These are phyloP conservation scores for Scomber japonicus DNA, from an alignment of 2,113 vertebrate genomes.

Conservation along the genomic window DNA sequence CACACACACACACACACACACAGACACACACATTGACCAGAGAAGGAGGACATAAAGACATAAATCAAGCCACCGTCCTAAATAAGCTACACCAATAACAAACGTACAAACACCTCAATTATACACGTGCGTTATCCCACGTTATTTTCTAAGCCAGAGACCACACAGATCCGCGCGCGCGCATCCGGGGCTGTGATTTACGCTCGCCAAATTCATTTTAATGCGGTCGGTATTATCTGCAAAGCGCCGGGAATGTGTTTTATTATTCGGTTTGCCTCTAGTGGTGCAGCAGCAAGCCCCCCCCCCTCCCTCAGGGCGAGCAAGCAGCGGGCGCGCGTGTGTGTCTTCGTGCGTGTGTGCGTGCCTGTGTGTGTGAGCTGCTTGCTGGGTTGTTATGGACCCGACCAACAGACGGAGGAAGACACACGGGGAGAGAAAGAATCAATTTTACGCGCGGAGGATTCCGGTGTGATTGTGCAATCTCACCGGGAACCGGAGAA, in stretches of 20 bases:
- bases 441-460: conserved; percentile 82
- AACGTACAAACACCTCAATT: conserved; percentile 63
- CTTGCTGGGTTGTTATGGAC: conserved; percentile 56
- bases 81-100: conserved; percentile 38
- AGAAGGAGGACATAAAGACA: background rate
- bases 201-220: conserved; percentile 67
- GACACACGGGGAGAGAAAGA: conserved; percentile 66
- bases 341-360: conserved; percentile 12
- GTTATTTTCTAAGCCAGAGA: conserved; percentile 28
- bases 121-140: conserved; percentile 26
- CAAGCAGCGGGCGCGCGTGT: background rate
- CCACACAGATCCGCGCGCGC: conserved; percentile 35
- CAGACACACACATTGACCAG: background rate
- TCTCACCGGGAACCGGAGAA: conserved; percentile 75
- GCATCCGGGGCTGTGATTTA: conserved; percentile 57
- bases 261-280: conserved; percentile 68
- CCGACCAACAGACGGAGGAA: conserved; percentile 70
- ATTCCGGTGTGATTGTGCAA: conserved; percentile 78
- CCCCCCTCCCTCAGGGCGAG: background rate
- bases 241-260: conserved; percentile 71
- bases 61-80: conserved; percentile 47
- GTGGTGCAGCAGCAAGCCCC: conserved; percentile 25
- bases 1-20: background rate
- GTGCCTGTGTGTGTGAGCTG: conserved; percentile 18
- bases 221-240: conserved; percentile 71